Base-by-base conservation (phyloP, 2,113 vertebrate genomes). In the Ammodytes marinus region DNA sequence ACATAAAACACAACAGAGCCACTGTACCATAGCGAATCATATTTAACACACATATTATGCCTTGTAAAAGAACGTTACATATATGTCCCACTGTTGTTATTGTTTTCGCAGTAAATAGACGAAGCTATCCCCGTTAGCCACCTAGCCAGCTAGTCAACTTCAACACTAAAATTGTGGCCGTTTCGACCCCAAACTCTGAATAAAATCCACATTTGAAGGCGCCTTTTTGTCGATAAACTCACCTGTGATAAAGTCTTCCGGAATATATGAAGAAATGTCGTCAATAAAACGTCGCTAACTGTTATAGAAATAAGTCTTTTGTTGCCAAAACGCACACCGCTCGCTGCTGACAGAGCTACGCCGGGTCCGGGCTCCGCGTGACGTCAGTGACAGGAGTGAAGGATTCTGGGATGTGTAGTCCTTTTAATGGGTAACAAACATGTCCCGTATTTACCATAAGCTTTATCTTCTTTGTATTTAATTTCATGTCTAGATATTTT, bases 281-380 rank as follows among this genome's bases (percentile, higher is more conserved):
- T 12, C 14, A 1, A 45, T 0, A 60, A 65, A 83, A 43, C 3
- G 19, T 11, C 37, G 15, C 15, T 0, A 12, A 83, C 59, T 70
- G 9, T 6, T 74, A 11, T 14, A 19, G 14, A 61, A 59, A 50
- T 8, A 0, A 54, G 6, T 63, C 61, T 72, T 80, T 85, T 84
- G 80, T 80, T 83, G 68, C 11, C n/a, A 6, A 66, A 40, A 63
- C 59, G 39, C 42, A 15, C 74, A 50, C 17, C 3, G 35, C 35
- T 12, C 11, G 8, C 49, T 4, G 52, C 61, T 50, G 60, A 74
- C 47, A 13, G 37, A 19, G 40, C 4, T 45, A 17, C 63, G 78
- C 84, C 86, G 91, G 89, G 74, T 90, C 82, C 84, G 83, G 78
- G 77, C 67, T 84, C 70, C 37, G 13, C 0, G 12, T 88, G 87